Conservation (phyloP, 2,888 invertebrate genomes). For the Microctonus brassicae region DNA sequence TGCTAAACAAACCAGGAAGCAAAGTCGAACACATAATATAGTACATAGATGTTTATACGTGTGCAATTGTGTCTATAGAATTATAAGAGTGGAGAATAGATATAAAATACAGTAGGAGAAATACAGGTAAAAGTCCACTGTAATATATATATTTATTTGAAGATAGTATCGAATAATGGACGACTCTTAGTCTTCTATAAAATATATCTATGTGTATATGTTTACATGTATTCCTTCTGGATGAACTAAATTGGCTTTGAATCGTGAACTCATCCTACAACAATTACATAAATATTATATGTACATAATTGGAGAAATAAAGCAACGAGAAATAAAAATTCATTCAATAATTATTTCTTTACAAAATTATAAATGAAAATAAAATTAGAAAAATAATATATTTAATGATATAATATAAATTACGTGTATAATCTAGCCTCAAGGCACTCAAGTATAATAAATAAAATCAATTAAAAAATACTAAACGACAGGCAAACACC, state of each 20-base stretch:
- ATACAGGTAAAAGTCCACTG: conserved; percentile 7
- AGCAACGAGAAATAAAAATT: background rate
- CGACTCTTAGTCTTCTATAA: conserved; percentile 30
- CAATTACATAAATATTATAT: background rate
- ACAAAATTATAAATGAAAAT: background rate
- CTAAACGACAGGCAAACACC: background rate
- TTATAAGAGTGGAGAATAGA: conserved; percentile 3
- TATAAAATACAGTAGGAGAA: background rate
- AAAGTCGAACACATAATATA: conserved; percentile 4
- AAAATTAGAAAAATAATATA: background rate
- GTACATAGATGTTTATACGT: background rate
- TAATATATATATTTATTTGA: conserved; percentile 42
- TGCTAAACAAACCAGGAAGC: conserved; percentile 14
- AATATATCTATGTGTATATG: background rate
- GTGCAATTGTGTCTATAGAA: no score
- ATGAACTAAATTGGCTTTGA: conserved; percentile 52
- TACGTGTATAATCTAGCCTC: no score
- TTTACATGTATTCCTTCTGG: conserved; percentile 54
- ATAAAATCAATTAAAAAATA: background rate
- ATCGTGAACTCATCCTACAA: background rate
- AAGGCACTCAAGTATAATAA: background rate
- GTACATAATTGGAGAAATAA: background rate
- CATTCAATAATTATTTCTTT: background rate
- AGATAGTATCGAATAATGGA: conserved; percentile 36
- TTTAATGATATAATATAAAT: no score